Evolutionary conservation across 2,113 vertebrate genomes (phyloP), one percentile per base, ranked within the genome.

Genomic region (Ictalurus punctatus): DNA sequence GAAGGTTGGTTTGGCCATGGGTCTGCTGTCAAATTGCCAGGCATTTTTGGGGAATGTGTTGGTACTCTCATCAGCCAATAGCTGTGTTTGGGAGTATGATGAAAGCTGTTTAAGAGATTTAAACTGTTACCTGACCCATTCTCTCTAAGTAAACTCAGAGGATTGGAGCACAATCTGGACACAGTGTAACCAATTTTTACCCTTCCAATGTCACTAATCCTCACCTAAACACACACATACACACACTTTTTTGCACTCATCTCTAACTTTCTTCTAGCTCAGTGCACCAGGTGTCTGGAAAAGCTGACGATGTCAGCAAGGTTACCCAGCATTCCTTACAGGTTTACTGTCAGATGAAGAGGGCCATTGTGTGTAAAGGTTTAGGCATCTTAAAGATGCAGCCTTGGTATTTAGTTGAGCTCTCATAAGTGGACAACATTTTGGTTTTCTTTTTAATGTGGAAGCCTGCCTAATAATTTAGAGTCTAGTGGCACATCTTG

Each of bases 291-390:
- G 91, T 92, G 93, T 94, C 92, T 95, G 94, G 94, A 94, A 94
- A 94, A 93, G 74, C 67, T 86, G 90, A 92, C 90, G 67, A 91
- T 84, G 87, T 90, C 89, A 88, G 85, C 52, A 92, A 93, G 88
- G 91, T 61, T 87, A 90, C 30, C 74, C 88, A 89, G 92, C 92
- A 88, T 91, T 87, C 92, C 91, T 94, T 93, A 94, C 93, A 94
- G 90, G 93, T 94, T 93, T 93, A 87, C 90, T 92, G 94, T 90
- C 91, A 92, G 90, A 95, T 94, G 92, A 95, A 95, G 84, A 90
- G 91, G 90, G 61, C 91, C 89, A 94, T 94, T 95, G 95, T 95
- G 93, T 94, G 84, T 91, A 86, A 79, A 83, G 92, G 89, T 82
- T 87, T 76, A 91, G 83, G 90, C 78, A 82, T 92, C 79, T 37